Percentiles rank a stretch among this genome's conserved stretches.
phyloP scores from a whole-genome alignment of 2,797 vertebrate genomes.

The Chiroxiphia lanceolata region DNA sequence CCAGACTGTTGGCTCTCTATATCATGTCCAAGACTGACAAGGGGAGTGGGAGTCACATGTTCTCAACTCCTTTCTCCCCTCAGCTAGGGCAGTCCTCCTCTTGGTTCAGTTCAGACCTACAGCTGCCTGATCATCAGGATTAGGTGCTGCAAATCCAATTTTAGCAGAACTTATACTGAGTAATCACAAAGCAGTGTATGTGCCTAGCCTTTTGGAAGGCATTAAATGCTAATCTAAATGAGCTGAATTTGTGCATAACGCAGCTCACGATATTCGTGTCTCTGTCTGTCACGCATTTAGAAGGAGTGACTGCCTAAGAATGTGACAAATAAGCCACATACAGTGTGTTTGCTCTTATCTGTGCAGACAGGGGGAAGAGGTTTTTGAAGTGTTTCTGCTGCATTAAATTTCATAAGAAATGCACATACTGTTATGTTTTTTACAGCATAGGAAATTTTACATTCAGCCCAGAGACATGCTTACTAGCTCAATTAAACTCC shows the following conservation, averaged over 20 bases:
- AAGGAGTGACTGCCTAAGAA: neutral
- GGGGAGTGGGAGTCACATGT: neutral
- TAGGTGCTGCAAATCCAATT: neutral
- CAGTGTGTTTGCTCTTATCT: neutral
- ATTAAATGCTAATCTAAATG: neutral
- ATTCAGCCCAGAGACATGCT: neutral
- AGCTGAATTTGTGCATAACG: neutral
- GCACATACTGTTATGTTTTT: neutral
- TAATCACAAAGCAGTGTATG: neutral
- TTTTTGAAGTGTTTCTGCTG: neutral
- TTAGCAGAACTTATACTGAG: fast-evolving
- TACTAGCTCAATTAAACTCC: neutral
- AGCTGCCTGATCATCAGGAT: neutral
- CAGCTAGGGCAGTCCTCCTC: neutral
- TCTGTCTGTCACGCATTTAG: neutral
- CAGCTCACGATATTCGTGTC: fast-evolving
- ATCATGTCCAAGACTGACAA: fast-evolving
- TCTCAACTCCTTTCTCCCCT: neutral
- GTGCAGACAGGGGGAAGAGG: neutral
- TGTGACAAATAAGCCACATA: neutral
- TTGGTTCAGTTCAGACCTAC: neutral
- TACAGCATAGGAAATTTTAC: neutral
- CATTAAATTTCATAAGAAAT: constrained; percentile 8
- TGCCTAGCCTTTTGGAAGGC: neutral
- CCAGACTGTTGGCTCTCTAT: neutral